phyloP scores from a whole-genome alignment of 1,140 invertebrate species.

The Vanessa atalanta region DNA sequence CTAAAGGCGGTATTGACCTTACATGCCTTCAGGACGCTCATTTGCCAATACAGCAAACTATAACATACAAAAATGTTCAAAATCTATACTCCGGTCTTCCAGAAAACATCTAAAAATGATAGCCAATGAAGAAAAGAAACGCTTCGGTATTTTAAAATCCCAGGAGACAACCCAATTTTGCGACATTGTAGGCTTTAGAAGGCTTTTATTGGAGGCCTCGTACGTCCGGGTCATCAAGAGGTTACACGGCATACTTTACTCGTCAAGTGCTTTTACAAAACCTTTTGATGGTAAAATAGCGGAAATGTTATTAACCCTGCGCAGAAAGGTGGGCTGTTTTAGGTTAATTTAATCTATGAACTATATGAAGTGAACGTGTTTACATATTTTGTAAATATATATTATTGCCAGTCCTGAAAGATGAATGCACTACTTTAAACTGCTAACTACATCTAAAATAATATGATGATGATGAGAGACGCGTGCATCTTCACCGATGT shows the following conservation, averaged over 20 bases:
- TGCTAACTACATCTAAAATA: no score
- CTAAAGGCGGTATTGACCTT: no score
- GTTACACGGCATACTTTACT: background rate
- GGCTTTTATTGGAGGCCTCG: slow-evolving; percentile 15
- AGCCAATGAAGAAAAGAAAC: background rate
- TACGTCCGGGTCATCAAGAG: slow-evolving; percentile 17
- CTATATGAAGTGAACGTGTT: background rate
- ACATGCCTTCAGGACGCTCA: no score
- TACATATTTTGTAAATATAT: background rate
- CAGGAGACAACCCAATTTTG: slow-evolving; percentile 19
- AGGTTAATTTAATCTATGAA: background rate
- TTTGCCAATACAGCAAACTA: no score
- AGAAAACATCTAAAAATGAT: background rate
- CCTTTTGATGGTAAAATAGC: slow-evolving; percentile 1
- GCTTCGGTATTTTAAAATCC: background rate
- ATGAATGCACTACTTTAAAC: no score
- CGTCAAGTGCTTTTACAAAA: slow-evolving; percentile 10
- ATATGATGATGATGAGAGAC: no score
- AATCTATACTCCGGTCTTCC: no score
- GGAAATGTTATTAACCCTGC: background rate
- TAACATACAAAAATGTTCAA: no score
- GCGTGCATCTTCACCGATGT: no score
- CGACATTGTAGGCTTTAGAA: slow-evolving; percentile 2
- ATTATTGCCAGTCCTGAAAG: no score
- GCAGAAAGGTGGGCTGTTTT: slow-evolving; percentile 5